These are phyloP conservation scores for Pygoscelis antarcticus DNA, from an alignment of 2,113 vertebrate genomes.

Conservation along the genomic window DNA sequence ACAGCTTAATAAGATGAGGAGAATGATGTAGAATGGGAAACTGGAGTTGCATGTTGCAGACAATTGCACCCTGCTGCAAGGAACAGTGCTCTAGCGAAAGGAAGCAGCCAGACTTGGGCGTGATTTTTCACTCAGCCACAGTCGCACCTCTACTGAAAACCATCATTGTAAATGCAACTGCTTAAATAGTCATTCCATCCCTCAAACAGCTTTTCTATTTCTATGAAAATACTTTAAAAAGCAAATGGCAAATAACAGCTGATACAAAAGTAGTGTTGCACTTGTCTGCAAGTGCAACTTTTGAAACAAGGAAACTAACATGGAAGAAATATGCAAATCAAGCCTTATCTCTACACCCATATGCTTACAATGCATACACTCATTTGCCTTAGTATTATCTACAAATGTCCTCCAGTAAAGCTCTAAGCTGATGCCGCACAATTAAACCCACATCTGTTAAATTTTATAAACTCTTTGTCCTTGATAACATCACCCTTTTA, in stretches of 20 bases:
- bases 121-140: neutral
- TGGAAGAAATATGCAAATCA: constrained; percentile 14
- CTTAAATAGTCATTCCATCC: neutral
- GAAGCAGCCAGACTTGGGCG: rapidly evolving
- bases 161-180: neutral
- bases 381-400: neutral
- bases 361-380: neutral
- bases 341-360: constrained; percentile 42
- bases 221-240: neutral
- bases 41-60: neutral
- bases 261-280: neutral
- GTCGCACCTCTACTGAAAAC: neutral
- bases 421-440: constrained; percentile 2
- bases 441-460: constrained; percentile 4
- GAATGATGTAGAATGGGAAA: neutral
- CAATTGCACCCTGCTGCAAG: neutral
- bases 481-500: constrained; percentile 7
- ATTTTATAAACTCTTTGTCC: neutral
- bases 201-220: neutral
- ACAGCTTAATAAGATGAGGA: neutral
- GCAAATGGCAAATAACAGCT: neutral
- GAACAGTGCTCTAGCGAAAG: rapidly evolving
- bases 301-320: neutral
- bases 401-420: constrained; percentile 11
- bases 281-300: neutral